A percentile compares a stretch with the other conserved stretches of the same genome.
Evolutionary conservation across 2,888 invertebrate genomes (phyloP).

Genomic region (Mythimna albipuncta): DNA sequence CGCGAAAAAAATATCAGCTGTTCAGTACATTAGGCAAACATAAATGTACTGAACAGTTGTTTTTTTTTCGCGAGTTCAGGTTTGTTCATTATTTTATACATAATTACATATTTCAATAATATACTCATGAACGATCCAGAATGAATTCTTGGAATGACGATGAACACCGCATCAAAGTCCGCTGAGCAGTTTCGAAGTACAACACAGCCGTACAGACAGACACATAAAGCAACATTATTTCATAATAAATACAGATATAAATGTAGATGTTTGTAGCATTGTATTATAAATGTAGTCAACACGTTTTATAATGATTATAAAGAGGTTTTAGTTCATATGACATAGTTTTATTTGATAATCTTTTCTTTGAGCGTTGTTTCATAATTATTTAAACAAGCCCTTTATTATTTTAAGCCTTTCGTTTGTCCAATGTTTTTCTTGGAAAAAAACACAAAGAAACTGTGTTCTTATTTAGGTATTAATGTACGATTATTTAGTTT

Average conservation of each 20-base stretch:
- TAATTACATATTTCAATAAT: no score
- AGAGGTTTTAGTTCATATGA: constrained; percentile 16
- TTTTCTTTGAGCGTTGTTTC: constrained; percentile 7
- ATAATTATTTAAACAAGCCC: constrained; percentile 8
- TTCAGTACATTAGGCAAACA: no score
- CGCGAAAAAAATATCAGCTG: no score
- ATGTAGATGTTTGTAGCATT: constrained; percentile 3
- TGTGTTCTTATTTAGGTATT: not conserved
- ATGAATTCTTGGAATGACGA: not conserved
- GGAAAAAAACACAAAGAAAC: not conserved
- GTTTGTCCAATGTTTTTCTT: constrained; percentile 1
- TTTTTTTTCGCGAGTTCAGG: no score
- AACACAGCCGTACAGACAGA: not conserved
- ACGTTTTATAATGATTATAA: constrained; percentile 31
- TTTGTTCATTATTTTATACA: no score
- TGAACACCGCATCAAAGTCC: not conserved
- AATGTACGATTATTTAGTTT: constrained; percentile 13
- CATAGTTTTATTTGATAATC: constrained; percentile 21
- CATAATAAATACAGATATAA: not conserved
- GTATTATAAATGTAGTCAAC: constrained; percentile 23
- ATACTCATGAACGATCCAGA: not conserved
- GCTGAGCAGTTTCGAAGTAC: not conserved
- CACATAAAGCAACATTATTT: not conserved
- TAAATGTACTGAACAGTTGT: no score
- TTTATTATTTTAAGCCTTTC: constrained; percentile 11